These are phyloP conservation scores for Aythya fuligula DNA, from an alignment of 2,797 vertebrate species.

Conservation along the genomic window DNA sequence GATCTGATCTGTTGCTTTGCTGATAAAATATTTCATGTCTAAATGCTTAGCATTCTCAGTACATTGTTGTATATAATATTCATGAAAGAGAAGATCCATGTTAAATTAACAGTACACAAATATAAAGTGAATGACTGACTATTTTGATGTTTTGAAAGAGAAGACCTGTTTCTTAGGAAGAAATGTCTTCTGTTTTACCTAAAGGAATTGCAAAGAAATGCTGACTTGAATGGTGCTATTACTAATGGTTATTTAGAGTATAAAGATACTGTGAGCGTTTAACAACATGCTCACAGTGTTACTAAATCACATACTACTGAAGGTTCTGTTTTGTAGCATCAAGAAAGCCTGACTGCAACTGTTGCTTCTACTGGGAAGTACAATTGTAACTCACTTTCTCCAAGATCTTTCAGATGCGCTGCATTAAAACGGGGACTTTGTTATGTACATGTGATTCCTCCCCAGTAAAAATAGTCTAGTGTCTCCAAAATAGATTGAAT, in stretches of 20 bases:
- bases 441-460: neutral
- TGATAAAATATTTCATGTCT: neutral
- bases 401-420: neutral
- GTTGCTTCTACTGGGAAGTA: neutral
- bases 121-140: neutral
- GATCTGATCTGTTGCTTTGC: neutral
- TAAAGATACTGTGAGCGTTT: neutral
- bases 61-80: neutral
- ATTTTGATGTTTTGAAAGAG: neutral
- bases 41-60: neutral
- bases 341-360: neutral
- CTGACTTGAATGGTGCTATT: neutral
- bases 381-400: neutral
- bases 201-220: neutral
- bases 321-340: neutral
- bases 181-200: neutral
- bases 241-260: neutral
- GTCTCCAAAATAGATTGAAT: neutral
- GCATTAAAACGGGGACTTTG: neutral
- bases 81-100: neutral
- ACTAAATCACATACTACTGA: neutral
- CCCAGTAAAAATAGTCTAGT: neutral
- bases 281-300: too few species aligned
- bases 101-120: neutral
- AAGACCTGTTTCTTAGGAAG: neutral